phyloP scores from a whole-genome alignment of 2,113 vertebrate genomes.

The Butorides virescens region DNA sequence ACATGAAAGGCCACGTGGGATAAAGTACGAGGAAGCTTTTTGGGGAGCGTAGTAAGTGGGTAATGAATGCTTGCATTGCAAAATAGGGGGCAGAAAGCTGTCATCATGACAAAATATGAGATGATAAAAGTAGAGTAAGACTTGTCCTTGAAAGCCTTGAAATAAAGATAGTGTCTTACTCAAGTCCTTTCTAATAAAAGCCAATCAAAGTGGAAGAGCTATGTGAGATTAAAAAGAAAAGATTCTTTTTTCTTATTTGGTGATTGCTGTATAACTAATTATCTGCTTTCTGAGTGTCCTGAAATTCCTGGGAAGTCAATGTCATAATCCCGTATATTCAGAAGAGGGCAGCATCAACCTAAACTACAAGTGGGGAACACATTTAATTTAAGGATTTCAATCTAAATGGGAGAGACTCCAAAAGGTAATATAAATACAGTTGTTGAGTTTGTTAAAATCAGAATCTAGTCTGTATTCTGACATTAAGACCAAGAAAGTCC shows the following conservation, averaged over 20 bases:
- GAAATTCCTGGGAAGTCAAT: not conserved
- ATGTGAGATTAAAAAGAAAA: not conserved
- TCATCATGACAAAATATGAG: not conserved
- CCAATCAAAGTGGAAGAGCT: not conserved
- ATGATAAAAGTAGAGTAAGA: not conserved
- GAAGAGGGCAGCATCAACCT: constrained; percentile 80
- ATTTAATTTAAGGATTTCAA: not conserved
- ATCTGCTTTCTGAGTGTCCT: not conserved
- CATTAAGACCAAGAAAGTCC: constrained; percentile 4
- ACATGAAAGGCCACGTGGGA: not conserved
- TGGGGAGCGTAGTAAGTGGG: not conserved
- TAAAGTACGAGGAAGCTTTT: not conserved
- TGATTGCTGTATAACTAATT: not conserved
- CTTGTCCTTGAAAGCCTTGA: not conserved
- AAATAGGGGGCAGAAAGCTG: not conserved
- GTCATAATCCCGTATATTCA: constrained; percentile 33
- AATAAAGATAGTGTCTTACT: not conserved
- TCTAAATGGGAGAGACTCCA: not conserved
- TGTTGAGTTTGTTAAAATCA: constrained; percentile 32
- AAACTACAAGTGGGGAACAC: not conserved
- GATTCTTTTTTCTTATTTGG: not conserved
- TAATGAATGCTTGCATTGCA: not conserved
- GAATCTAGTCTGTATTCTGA: constrained; percentile 19
- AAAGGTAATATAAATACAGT: constrained; percentile 9
- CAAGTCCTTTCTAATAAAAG: not conserved